Conservation (phyloP, 2,888 invertebrate genomes). For the Acronicta aceris region DNA sequence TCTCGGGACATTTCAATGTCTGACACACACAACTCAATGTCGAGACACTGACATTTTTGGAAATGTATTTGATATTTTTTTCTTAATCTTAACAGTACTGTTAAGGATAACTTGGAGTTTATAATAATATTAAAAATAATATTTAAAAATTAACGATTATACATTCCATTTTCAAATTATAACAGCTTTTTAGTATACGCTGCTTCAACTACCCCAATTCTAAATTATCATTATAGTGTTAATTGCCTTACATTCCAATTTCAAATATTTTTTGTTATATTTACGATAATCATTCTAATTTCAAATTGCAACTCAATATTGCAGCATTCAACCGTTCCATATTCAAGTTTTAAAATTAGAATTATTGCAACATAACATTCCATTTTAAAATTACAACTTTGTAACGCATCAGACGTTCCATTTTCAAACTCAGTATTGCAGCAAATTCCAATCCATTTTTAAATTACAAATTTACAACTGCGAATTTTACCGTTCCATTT, state of each 20-base stretch:
- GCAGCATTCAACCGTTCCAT: no score
- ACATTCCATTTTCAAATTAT: conserved; percentile 10
- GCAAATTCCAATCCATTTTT: not conserved
- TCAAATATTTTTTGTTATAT: not conserved
- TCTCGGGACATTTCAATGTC: conserved; percentile 23
- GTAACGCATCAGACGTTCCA: not conserved
- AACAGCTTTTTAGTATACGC: not conserved
- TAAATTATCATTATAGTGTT: not conserved
- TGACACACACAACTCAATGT: conserved; percentile 34
- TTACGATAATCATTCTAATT: not conserved
- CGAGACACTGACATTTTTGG: conserved; percentile 16
- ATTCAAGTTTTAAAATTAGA: no score
- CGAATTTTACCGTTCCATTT: not conserved
- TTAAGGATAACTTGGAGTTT: not conserved
- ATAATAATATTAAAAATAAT: not conserved
- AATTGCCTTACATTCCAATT: not conserved
- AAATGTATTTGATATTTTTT: no score
- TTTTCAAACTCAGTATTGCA: not conserved
- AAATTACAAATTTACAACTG: not conserved
- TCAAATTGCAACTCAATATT: not conserved
- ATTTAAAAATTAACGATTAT: conserved; percentile 3
- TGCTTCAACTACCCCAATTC: not conserved
- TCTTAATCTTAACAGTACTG: no score
- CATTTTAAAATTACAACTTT: not conserved
- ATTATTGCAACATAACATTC: not conserved